Conservation (phyloP, 2,888 invertebrate genomes). For the Pachliopta kotzebuea region DNA sequence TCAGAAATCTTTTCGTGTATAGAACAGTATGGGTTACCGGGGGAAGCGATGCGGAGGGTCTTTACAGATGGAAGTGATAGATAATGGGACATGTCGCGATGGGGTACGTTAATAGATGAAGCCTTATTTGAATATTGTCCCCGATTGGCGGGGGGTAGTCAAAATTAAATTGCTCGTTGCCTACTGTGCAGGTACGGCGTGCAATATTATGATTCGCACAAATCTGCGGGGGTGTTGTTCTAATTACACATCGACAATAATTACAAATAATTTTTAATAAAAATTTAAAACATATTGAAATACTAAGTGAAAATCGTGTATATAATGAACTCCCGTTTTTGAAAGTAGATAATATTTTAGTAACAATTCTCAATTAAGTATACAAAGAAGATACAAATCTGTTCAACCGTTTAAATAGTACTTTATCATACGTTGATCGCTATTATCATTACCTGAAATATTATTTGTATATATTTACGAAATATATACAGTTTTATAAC, state of each 20-base stretch:
- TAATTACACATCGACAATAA: not conserved
- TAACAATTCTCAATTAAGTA: too few species aligned
- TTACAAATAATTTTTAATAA: not conserved
- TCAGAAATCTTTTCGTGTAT: conserved; percentile 38
- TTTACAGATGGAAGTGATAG: conserved; percentile 64
- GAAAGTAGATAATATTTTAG: too few species aligned
- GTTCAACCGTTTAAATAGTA: too few species aligned
- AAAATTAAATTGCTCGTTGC: conserved; percentile 67
- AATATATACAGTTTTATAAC: too few species aligned
- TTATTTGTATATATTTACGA: too few species aligned
- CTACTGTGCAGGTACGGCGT: conserved; percentile 58
- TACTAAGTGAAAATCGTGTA: too few species aligned
- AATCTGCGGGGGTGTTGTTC: conserved; percentile 12
- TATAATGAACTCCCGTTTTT: too few species aligned
- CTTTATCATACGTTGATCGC: too few species aligned
- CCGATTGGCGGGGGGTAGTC: conserved; percentile 67
- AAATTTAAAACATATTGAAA: too few species aligned
- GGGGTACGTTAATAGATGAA: conserved; percentile 75
- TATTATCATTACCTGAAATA: too few species aligned
- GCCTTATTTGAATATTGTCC: conserved; percentile 78
- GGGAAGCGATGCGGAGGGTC: conserved; percentile 52
- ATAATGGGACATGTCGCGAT: conserved; percentile 71
- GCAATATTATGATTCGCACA: conserved; percentile 29
- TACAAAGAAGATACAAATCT: too few species aligned
- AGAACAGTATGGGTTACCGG: conserved; percentile 34